Evolutionary conservation across 2,797 vertebrate species (phyloP), one percentile per base, ranked within the genome.

Genomic region (Tenualosa thibaudeaui): DNA sequence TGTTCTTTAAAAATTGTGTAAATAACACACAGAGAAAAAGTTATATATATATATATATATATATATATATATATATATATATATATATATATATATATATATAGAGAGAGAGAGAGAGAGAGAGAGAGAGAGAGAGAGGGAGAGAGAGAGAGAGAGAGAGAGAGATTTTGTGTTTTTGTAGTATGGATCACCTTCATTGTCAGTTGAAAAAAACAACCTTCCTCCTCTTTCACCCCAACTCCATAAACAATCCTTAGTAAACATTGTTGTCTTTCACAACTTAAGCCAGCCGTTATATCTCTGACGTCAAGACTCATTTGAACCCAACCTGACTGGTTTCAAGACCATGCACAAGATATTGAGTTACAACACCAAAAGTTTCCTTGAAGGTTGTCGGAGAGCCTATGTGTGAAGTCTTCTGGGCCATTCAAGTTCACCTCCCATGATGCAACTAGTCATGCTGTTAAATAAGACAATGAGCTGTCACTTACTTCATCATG

Each of bases 291-390:
- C 13, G 12, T 75, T 75, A 75, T 17, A 31, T 17, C 68, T 75
- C 31, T 75, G 68, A 75, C 68, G 31, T 75, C 31, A 75, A 75
- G 37, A 40, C 68, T 43, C 68, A 15, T 43, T 40, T 19, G 0
- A 75, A 75, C 1, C 37, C 68, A 15, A 75, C 31, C 68, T 6
- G 68, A 75, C 68, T 75, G 68, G 68, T 75, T 75, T 75, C 68
- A 19, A 15, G 5, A 75, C 31, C 68, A 22, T 19, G 22, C 56
- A 19, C 19, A 40, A 65, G 26, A 71, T 71, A 71, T 71, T 15
- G 12, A 75, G 68, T 40, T 75, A 75, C 68, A 13, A 40, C 15
- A 40, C 3, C 13, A 75, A 75, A 43, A 40, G 7, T 13, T 13
- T 75, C 68, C 31, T 75, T 31, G 40, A 40, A 40, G 37, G 13